Conservation (phyloP, 2,113 vertebrate genomes). For the Thermophis baileyi region DNA sequence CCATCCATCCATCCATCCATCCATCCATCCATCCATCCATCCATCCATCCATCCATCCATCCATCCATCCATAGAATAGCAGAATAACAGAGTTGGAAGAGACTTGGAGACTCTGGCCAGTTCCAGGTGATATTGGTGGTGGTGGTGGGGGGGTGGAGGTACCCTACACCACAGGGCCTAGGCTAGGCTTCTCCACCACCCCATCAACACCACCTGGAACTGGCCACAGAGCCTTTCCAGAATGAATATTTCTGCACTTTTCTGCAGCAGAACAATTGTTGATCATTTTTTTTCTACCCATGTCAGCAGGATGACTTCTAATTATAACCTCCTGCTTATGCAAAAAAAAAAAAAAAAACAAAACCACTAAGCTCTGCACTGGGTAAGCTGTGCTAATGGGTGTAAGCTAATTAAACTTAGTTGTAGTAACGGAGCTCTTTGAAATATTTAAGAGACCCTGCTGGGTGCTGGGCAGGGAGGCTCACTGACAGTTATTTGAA, state of each 20-base stretch:
- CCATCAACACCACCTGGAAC: neutral
- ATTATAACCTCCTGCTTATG: constrained; percentile 17
- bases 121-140: too few species aligned
- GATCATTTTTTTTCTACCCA: constrained; percentile 17
- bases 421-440: constrained; percentile 54
- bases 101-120: too few species aligned
- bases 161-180: too few species aligned
- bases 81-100: too few species aligned
- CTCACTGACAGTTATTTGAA: constrained; percentile 53
- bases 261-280: neutral
- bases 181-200: neutral
- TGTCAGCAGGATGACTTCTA: constrained; percentile 12
- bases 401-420: constrained; percentile 44
- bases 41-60: too few species aligned
- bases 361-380: constrained; percentile 1
- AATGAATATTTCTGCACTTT: neutral
- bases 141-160: too few species aligned
- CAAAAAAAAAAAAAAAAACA: neutral
- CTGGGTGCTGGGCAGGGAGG: constrained; percentile 42
- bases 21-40: too few species aligned
- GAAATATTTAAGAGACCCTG: constrained; percentile 66
- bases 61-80: too few species aligned
- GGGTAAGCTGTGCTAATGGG: constrained; percentile 25
- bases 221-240: neutral
- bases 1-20: too few species aligned